Evolutionary conservation across 2,797 vertebrate species (phyloP), one percentile per base, ranked within the genome.

Genomic region (Eleutherodactylus coqui): DNA sequence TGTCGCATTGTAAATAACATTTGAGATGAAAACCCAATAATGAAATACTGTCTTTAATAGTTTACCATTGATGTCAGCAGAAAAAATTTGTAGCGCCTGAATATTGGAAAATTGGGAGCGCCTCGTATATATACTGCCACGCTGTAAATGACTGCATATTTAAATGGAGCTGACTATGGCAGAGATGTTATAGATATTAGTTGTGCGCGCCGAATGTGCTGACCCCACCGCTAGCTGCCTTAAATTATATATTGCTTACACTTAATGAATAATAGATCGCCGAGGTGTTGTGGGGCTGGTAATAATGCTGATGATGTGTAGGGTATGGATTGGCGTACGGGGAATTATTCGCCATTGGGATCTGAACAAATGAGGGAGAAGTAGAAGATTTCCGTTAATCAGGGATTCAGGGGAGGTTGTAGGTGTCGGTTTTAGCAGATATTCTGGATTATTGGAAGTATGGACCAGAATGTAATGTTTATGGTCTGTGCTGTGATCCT

Each of bases 21-120:
- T 96, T 95, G 96, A 97, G 97, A 98, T 96, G 96, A 97, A 96
- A 97, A 98, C 97, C 96, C 97, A 98, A 98, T 99, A 98, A 99
- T 99, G 97, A 99, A 98, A 99, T 98, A 98, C 96, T 98, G 97
- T 97, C 96, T 98, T 99, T 99, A 99, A 99, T 99, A 99, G 98
- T 97, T 96, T 96, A 96, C 96, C 96, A 99, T 98, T 98, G 97
- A 99, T 98, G 98, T 99, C 98, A 99, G 98, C 98, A 99, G 97
- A 99, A 99, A 99, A 99, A 99, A 99, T 97, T 96, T 97, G 96
- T 96, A 96, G 94, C 96, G 94, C 96, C 96, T 96, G 97, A 98
- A 97, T 99, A 99, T 99, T 99, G 97, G 96, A 98, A n/a, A 97
- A 98, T 97, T 96, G 97, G 96, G 95, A 96, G 94, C 91, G 89